Evolutionary conservation across 1,140 invertebrate genomes (phyloP).

Genomic region (Rhopalosiphum maidis): DNA sequence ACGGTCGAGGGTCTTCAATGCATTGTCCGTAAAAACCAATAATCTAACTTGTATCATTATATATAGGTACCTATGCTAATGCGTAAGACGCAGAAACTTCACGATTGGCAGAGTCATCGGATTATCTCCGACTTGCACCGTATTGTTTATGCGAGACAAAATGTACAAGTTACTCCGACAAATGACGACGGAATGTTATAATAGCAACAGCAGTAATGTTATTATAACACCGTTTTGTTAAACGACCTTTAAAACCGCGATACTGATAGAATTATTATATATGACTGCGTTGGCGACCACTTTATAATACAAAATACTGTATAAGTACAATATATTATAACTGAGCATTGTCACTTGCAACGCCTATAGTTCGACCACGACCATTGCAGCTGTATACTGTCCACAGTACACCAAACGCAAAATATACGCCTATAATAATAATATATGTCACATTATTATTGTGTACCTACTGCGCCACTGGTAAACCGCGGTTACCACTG

Average conservation of each 20-base stretch:
- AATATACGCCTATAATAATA: neutral
- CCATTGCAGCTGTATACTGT: neutral
- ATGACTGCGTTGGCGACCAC: neutral
- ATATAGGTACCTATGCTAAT: too few species aligned
- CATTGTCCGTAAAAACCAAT: neutral
- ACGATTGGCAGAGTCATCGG: neutral
- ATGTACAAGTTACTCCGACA: neutral
- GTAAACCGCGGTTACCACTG: neutral
- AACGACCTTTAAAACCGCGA: neutral
- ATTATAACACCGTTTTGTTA: neutral
- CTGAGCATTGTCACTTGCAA: neutral
- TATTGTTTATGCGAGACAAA: neutral
- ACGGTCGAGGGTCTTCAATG: neutral
- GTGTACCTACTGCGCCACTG: neutral
- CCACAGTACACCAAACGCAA: neutral
- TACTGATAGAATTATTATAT: neutral
- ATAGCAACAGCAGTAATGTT: neutral
- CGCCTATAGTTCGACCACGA: neutral
- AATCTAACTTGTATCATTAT: neutral
- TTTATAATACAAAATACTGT: neutral
- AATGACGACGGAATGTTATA: neutral
- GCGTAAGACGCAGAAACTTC: neutral
- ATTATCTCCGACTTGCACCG: neutral
- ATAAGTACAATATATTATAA: neutral
- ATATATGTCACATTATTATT: neutral